phyloP scores from a whole-genome alignment of 2,797 vertebrate species.

The Lacerta viridis region DNA sequence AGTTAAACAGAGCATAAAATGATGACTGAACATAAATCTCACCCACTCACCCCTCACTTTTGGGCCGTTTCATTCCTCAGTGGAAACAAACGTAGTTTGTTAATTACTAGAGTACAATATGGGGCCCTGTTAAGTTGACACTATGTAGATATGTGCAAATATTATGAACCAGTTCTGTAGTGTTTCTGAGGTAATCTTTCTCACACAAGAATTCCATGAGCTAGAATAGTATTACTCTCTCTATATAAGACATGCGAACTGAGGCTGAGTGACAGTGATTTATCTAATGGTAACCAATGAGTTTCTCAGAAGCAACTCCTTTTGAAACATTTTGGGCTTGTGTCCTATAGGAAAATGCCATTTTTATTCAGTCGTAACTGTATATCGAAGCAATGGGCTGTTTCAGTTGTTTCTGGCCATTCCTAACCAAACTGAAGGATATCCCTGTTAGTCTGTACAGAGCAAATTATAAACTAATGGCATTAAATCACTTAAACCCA shows the following conservation, averaged over 20 bases:
- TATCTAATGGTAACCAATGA: neutral
- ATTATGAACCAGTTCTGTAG: neutral
- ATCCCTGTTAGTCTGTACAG: conserved; percentile 38
- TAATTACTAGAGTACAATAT: neutral
- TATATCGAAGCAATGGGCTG: conserved; percentile 59
- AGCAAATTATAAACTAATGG: conserved; percentile 77
- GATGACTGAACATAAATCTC: neutral
- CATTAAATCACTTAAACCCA: conserved; percentile 72
- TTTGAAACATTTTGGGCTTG: conserved; percentile 18
- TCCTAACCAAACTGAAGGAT: conserved; percentile 60
- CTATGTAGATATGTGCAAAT: neutral
- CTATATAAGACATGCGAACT: neutral
- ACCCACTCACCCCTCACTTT: neutral
- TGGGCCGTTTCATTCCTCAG: neutral
- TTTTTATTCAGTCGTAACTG: conserved; percentile 40
- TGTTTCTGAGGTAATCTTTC: neutral
- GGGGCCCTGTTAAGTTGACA: neutral
- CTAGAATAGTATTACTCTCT: neutral
- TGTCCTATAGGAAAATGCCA: conserved; percentile 52
- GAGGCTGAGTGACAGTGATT: neutral
- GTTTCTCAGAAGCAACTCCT: neutral
- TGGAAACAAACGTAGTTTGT: conserved; percentile 5
- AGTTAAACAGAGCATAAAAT: conserved; percentile 24
- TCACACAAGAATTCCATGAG: neutral
- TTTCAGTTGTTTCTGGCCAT: conserved; percentile 36